Base-by-base conservation (phyloP, 2,888 invertebrate species). In the Chironomus riparius region DNA sequence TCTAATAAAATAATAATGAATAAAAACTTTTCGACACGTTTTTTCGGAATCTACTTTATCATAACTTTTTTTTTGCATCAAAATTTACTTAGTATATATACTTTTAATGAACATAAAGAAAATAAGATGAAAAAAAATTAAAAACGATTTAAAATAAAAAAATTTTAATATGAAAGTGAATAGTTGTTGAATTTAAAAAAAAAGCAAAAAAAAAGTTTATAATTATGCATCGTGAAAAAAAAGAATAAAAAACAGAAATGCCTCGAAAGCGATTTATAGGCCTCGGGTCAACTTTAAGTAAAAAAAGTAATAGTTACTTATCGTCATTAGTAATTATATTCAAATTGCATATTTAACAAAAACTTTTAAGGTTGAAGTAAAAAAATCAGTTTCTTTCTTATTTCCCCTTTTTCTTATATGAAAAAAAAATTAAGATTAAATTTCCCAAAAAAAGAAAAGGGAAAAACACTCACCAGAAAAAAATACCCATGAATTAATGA, bases 151-250 rank as follows among this genome's bases (percentile, higher is more conserved):
- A 75, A 18, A 56, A 38, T 69, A 77, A 77, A 15, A 38, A 76
- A 74, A 68, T 47, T 74, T 70, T 72, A 68, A 68, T 68, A 74
- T 74, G 48, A 74, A 74, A 74, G 13, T 71, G 76, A 77, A 77
- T 77, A 76, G 75, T 78, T 76, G 77, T 73, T 73, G 77, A 77
- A 76, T 74, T 77, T 62, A 73, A 77, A 68, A 76, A 62, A 77
- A 56, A 69, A 70, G 74, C 61, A 76, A 24, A 71, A 70, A 38
- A 77, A 72, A 18, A 70, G 76, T 50, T 38, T 61, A 72, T 69
- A 24, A 61, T 24, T n/a, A 47, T 50, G 68, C 22, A 65, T 61
- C 24, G 28, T 50, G 22, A 74, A 13, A n/a, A 50, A 24, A 74
- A 22, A 18, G 21, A 70, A 56, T n/a, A 56, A 56, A 70, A 50